Evolutionary conservation across 2,888 invertebrate genomes (phyloP), one percentile per base, ranked within the genome.

Genomic region (Miltochrista miniata): DNA sequence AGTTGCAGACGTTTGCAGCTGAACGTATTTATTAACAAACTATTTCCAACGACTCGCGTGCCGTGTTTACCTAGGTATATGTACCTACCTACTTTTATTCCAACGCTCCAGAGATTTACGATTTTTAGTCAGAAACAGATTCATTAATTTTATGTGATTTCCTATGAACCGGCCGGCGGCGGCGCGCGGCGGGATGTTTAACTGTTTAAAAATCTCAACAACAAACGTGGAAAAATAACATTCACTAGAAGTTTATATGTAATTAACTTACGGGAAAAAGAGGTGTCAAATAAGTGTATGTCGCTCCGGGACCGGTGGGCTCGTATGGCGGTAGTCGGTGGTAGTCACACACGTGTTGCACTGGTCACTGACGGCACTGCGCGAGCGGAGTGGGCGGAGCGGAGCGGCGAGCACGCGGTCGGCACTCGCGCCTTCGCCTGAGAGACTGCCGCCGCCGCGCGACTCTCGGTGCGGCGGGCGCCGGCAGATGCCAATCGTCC

Each of bases 111-210:
- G 18, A 24, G 39, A 56, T 64, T 64, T 64, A 64, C 50, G 65
- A 61, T 56, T 61, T 51, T 41, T 48, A 60, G 51, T 53, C 42
- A 47, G 39, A 53, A 33, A 43, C 35, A 14, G 40, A 15, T 35
- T 47, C 34, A 53, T 64, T 51, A 64, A 49, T 59, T 68, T 67
- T 41, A 63, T 54, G 60, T 33, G 53, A 59, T 47, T 67, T 59
- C 60, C 47, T 48, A 51, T 47, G 43, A 49, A 33, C 34, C 43
- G 38, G 43, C 30, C 9, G 44, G 8, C 30, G n/a, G n/a, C n/a
- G n/a, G n/a, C 30, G 30, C 30, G 8, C 30, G 30, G 37, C 49
- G n/a, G 43, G 60, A 18, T 54, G 40, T 36, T 42, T 49, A 45
- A 51, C 39, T 47, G 43, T 39, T 15, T 40, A 37, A 42, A 45